Percentiles rank a stretch among this genome's conserved stretches.
Evolutionary conservation across 2,113 vertebrate genomes (phyloP).

Genomic region (Solenodon paradoxus): DNA sequence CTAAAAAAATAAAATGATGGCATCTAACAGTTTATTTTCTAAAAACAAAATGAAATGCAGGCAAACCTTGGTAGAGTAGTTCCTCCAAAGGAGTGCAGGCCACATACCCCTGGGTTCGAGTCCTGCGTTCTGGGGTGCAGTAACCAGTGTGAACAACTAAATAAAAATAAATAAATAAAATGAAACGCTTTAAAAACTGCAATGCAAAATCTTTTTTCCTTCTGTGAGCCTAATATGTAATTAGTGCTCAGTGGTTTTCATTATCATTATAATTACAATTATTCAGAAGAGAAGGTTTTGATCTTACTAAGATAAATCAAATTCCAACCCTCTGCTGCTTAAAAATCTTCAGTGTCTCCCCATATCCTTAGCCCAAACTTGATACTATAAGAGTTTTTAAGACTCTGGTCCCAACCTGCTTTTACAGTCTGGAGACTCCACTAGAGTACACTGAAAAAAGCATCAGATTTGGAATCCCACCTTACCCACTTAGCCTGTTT

Average conservation of each 20-base stretch:
- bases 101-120: too few species aligned
- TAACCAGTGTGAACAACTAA: too few species aligned
- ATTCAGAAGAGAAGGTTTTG: too few species aligned
- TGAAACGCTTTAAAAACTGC: too few species aligned
- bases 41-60: neutral
- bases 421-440: constrained; percentile 1
- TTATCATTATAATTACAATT: neutral
- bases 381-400: neutral
- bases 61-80: too few species aligned
- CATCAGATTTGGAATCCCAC: neutral
- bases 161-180: too few species aligned
- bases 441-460: neutral
- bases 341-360: constrained; percentile 10
- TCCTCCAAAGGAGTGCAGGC: too few species aligned
- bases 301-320: constrained; percentile 37
- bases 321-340: neutral
- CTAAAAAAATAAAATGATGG: neutral
- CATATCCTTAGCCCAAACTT: neutral
- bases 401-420: neutral
- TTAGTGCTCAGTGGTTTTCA: neutral
- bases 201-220: neutral
- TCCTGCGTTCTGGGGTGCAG: too few species aligned
- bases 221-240: neutral
- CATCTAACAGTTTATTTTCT: constrained; percentile 41
- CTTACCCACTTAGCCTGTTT: neutral